Evolutionary conservation across 92 coral and sea anemone species (phyloP), one percentile per base, ranked within the genome.

Genomic region (Meandrina meandrites): DNA sequence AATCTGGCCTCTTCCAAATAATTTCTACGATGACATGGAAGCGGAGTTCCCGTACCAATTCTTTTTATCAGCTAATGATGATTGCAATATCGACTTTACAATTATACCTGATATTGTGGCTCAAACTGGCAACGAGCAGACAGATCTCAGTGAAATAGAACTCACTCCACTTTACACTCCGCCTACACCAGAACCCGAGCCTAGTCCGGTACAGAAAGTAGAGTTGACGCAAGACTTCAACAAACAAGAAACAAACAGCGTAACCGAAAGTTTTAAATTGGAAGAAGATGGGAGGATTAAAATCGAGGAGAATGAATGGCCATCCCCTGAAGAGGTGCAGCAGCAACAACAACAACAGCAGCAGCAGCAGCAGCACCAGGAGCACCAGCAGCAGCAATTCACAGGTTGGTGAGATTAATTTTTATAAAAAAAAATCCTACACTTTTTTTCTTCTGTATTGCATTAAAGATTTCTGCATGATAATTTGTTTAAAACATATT

Each of bases 141-240:
- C 78, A 35, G 78, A 73, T 19, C 50, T 73, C 24, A 10, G 16
- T 40, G 78, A 11, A 2, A 36, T 34, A 9, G 78, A 40, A 8
- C 27, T 22, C 27, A 73, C n/a, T 73, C n/a, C 78, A 14, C 35
- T 73, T 24, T 42, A 37, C 8, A 73, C 78, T 4, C 78, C 78
- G 3, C 78, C 78, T 22, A 73, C 78, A 10, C 78, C 78, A 37
- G 78, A 73, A 40, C 78, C 78, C 37, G 78, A 73, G 51, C 78
- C 51, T 4, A 22, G 18, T 73, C 27, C 35, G 2, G 10, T 27
- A 36, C 53, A 19, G 28, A 73, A 73, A 73, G 27, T 30, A 21
- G 48, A 36, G 8, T 50, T 21, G 50, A 37, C 14, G 21, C 27
- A 35, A 36, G 48, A 22, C 0, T 4, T 19, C 22, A 34, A 0